Conservation (phyloP, 2,797 vertebrate genomes). For the Oceanodroma leucorhoa region DNA sequence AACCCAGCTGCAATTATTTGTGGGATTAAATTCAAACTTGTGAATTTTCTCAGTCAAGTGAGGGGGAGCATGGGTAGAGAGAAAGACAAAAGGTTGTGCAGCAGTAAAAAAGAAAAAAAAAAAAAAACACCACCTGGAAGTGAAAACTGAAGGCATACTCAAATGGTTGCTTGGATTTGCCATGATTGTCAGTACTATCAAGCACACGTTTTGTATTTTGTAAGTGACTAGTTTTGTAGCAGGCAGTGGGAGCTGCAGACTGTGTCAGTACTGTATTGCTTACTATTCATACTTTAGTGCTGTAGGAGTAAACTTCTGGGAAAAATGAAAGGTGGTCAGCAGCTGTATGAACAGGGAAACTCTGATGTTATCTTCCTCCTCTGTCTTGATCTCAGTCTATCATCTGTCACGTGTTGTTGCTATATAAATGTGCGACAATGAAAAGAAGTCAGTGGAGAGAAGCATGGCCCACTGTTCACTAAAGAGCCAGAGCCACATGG, state of each 20-base stretch:
- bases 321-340: background rate
- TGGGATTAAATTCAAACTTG: background rate
- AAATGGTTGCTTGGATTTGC: background rate
- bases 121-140: background rate
- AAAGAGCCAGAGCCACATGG: background rate
- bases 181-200: rapidly evolving
- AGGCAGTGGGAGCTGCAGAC: background rate
- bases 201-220: background rate
- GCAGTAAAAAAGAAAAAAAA: background rate
- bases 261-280: background rate
- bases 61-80: background rate
- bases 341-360: background rate
- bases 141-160: background rate
- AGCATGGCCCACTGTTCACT: background rate
- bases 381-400: background rate
- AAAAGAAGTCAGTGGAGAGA: background rate
- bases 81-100: background rate
- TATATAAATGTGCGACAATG: background rate
- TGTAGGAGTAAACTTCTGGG: background rate
- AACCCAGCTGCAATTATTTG: background rate
- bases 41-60: background rate
- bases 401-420: background rate
- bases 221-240: background rate
- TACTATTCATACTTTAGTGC: background rate
- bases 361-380: background rate